Conservation (phyloP, 1,140 invertebrate genomes). For the Diachasma alloeum region DNA sequence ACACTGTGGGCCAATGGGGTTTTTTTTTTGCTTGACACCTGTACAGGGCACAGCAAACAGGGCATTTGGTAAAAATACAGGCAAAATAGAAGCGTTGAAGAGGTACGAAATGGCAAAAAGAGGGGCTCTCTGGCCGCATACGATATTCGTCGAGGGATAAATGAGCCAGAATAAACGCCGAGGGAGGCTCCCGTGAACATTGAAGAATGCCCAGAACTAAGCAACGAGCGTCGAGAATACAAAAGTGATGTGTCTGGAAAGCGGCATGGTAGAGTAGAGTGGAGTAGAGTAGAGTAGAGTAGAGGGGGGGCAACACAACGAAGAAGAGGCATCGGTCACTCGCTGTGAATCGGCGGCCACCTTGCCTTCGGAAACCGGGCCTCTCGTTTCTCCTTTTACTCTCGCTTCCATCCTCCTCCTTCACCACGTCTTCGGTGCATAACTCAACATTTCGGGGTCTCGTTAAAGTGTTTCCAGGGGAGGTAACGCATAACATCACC, state of each 20-base stretch:
- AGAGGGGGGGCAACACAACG: background rate
- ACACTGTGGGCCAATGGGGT: constrained; percentile 6
- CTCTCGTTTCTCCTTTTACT: constrained; percentile 11
- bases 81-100: constrained; percentile 5
- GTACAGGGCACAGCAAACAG: background rate
- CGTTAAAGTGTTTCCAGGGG: constrained; percentile 20
- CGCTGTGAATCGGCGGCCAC: background rate
- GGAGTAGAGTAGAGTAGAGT: background rate
- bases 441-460: constrained; percentile 29
- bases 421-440: constrained; percentile 9
- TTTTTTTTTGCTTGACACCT: constrained; percentile 20
- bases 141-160: constrained; percentile 43
- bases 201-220: constrained; percentile 57
- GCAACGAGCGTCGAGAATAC: constrained; percentile 8
- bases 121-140: background rate
- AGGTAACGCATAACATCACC: background rate
- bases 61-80: background rate
- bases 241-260: background rate
- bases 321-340: background rate
- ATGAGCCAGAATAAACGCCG: constrained; percentile 59
- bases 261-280: background rate
- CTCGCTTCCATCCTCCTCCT: constrained; percentile 11
- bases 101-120: constrained; percentile 6
- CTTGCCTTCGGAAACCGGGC: background rate
- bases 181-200: constrained; percentile 50